Base-by-base conservation (phyloP, 2,113 vertebrate species). In the Lepus timidus region DNA sequence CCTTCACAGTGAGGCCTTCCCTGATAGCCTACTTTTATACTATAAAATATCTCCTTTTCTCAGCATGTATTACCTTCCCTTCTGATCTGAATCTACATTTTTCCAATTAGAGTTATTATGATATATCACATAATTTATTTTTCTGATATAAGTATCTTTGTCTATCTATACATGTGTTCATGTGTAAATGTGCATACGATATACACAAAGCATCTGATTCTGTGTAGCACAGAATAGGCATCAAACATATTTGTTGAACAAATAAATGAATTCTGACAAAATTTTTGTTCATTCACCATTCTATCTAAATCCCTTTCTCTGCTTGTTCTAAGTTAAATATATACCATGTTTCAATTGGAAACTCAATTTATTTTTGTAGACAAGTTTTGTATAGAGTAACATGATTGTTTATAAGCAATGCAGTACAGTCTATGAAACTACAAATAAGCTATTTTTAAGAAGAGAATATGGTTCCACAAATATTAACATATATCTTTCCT, bases 281-380 rank as follows among this genome's bases (percentile, higher is more conserved):
- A 9, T 52, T 93, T 95, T 79, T 93, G 14, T 80, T 31, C 25
- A 65, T 89, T 96, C 71, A 73, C 20, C 23, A 58, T 79, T 6
- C 36, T 58, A 8, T 74, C 33, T 39, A 96, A 83, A 65, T 76
- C 33, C 13, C 65, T 82, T 95, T 94, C 16, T 94, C 9, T 73
- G 25, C n/a, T 81, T 70, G 19, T 86, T 92, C 51, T 70, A 86
- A 91, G 65, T 93, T 96, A 91, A 93, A 89, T 92, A 88, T 12
- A 58, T 84, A 75, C 20, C 27, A 29, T 90, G 58, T 70, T 96
- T 95, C 3, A 10, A 67, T 20, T 94, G 94, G 64, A 68, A 93
- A 68, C 55, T 95, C 82, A 71, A 62, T 94, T 88, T 94, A 82
- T 87, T 96, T 92, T 90, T 70, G 31, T 74, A 52, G 58, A 71